Conservation (phyloP, 2,113 vertebrate species). For the Salvelinus fontinalis region DNA sequence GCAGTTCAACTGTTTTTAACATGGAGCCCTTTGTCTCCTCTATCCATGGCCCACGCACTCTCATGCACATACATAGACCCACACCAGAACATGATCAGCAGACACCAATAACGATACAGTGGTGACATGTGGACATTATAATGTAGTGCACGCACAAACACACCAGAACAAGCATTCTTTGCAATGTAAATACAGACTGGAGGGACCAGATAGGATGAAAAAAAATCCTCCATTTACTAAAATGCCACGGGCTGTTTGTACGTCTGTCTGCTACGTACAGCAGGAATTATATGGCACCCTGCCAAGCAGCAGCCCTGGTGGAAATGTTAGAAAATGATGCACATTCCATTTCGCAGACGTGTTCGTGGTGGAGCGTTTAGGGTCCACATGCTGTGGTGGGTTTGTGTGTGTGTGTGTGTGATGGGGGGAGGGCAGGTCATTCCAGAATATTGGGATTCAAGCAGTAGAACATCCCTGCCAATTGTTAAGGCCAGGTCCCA, state of each 20-base stretch:
- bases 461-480: background rate
- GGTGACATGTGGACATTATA: conserved; percentile 32
- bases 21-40: background rate
- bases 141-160: conserved; percentile 21
- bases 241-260: conserved; percentile 65
- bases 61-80: background rate
- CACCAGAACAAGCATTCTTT: conserved; percentile 41
- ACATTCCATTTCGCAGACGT: conserved; percentile 22
- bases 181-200: conserved; percentile 55
- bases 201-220: conserved; percentile 45
- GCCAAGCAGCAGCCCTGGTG: conserved; percentile 37
- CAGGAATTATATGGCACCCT: conserved; percentile 40
- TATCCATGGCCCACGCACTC: background rate
- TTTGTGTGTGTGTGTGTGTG: background rate
- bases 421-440: background rate
- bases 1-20: background rate
- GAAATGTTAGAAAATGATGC: conserved; percentile 49
- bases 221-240: conserved; percentile 46
- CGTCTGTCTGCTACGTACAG: conserved; percentile 57
- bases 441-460: background rate
- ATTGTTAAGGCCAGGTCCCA: background rate
- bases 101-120: background rate
- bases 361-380: background rate
- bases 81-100: background rate
- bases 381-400: background rate